phyloP scores from a whole-genome alignment of 2,888 invertebrate species.

The Tineola bisselliella region DNA sequence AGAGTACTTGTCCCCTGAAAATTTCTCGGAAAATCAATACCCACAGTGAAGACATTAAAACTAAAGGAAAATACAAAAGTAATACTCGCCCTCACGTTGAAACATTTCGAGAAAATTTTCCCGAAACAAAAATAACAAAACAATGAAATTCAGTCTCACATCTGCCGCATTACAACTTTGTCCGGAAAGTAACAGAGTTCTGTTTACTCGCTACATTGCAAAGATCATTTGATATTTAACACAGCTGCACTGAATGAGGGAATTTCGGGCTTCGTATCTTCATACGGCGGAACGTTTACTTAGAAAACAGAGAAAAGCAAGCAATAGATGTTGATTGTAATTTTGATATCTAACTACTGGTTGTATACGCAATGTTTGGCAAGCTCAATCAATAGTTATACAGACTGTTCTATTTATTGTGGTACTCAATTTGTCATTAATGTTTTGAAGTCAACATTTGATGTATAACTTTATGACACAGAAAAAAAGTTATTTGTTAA shows the following conservation, averaged over 20 bases:
- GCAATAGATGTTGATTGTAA: background rate
- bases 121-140: slow-evolving; percentile 32
- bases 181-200: slow-evolving; percentile 19
- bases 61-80: slow-evolving; percentile 22
- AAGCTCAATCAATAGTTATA: background rate
- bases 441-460: too few species aligned
- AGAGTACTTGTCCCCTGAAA: slow-evolving; percentile 12
- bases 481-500: too few species aligned
- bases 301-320: background rate
- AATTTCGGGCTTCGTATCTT: background rate
- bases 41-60: background rate
- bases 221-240: slow-evolving; percentile 21
- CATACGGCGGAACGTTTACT: background rate
- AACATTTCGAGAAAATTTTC: slow-evolving; percentile 34
- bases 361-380: background rate
- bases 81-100: slow-evolving; percentile 34
- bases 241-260: slow-evolving; percentile 9
- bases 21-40: slow-evolving; percentile 9
- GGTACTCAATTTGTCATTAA: background rate
- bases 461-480: too few species aligned
- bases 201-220: slow-evolving; percentile 32
- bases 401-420: background rate
- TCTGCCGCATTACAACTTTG: slow-evolving; percentile 39
- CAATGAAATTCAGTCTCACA: slow-evolving; percentile 38
- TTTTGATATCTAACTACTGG: background rate